Percentiles rank a stretch among this genome's conserved stretches.
These are phyloP conservation scores for Formicarius rufipectus DNA, from an alignment of 2,113 vertebrate genomes.

Conservation along the genomic window DNA sequence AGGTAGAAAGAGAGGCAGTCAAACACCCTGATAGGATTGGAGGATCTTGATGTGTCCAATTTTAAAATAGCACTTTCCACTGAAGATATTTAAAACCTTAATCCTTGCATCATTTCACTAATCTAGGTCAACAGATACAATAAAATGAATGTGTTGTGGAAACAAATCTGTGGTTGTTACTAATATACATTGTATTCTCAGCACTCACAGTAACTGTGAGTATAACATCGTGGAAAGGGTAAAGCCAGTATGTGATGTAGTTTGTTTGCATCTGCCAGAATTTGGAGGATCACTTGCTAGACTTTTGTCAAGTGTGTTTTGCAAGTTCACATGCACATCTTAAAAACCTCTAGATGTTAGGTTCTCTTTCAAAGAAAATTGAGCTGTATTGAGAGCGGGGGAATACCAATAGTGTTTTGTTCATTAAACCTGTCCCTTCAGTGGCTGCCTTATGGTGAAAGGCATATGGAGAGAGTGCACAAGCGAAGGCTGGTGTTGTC, in stretches of 20 bases:
- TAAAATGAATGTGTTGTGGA: not conserved
- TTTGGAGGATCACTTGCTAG: not conserved
- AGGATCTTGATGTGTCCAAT: not conserved
- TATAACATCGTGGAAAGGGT: not conserved
- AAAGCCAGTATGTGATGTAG: not conserved
- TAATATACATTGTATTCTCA: not conserved
- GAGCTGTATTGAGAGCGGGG: too few relatives aligned
- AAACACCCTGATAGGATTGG: not conserved
- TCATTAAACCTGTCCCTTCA: not conserved
- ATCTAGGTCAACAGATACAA: not conserved
- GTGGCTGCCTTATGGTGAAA: not conserved
- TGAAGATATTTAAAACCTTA: not conserved
- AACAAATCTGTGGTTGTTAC: not conserved
- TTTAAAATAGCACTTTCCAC: not conserved
- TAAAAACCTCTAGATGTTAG: not conserved
- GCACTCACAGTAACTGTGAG: not conserved
- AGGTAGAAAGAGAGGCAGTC: not conserved
- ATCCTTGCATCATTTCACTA: not conserved
- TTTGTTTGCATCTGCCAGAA: not conserved
- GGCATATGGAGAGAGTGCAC: accelerated
- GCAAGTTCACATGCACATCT: not conserved
- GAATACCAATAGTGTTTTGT: too few relatives aligned
- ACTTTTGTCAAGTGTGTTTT: not conserved
- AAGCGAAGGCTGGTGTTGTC: not conserved
- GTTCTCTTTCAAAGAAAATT: not conserved